Conservation (phyloP, 2,888 invertebrate species). For the Imbricaverruca yamaguchii region DNA sequence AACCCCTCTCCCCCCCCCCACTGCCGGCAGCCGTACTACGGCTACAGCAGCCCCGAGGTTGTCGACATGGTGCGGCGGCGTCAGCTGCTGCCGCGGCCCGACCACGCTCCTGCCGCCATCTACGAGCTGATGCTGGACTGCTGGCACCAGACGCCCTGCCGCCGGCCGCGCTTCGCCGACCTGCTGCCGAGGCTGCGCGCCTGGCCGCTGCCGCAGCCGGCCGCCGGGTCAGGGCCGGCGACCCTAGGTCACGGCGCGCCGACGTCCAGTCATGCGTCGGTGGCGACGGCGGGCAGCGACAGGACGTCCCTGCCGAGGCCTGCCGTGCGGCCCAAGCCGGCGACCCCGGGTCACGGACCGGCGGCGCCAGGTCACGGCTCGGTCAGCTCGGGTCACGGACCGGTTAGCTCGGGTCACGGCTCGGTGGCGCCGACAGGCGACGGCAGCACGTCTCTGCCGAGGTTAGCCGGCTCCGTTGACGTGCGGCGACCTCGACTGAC, state of each 20-base stretch:
- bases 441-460: too few relatives aligned
- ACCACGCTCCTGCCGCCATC: conserved; percentile 82
- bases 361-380: too few relatives aligned
- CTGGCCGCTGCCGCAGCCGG: conserved; percentile 45
- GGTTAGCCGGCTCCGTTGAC: not conserved
- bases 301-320: not conserved
- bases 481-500: not conserved
- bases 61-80: conserved; percentile 95
- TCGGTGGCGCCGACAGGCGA: too few relatives aligned
- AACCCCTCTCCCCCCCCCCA: too few relatives aligned
- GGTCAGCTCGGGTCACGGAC: too few relatives aligned
- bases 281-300: not conserved
- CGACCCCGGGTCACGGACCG: too few relatives aligned
- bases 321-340: not conserved
- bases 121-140: conserved; percentile 97
- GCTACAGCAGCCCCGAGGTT: conserved; percentile 93
- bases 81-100: conserved; percentile 84
- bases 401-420: too few relatives aligned
- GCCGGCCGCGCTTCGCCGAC: conserved; percentile 87
- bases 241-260: not conserved
- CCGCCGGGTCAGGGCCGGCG: not conserved
- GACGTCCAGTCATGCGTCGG: not conserved
- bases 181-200: conserved; percentile 72
- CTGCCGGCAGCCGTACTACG: conserved; percentile 72
- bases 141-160: conserved; percentile 89